Evolutionary conservation across 2,797 vertebrate genomes (phyloP).

Genomic region (Poecile montanus): DNA sequence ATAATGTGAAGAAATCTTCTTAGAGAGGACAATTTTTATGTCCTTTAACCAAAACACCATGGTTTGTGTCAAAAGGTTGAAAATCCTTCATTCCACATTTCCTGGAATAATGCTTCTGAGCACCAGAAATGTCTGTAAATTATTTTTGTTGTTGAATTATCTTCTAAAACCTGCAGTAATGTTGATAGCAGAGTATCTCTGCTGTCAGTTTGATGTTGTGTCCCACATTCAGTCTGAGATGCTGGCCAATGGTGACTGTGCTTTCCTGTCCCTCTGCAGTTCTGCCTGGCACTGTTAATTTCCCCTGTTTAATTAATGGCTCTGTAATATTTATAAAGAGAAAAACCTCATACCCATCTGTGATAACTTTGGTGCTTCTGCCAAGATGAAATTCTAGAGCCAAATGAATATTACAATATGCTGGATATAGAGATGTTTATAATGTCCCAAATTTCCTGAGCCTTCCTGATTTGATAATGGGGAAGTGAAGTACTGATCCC

Average conservation of each 20-base stretch:
- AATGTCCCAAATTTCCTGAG: neutral
- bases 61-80: neutral
- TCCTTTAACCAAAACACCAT: neutral
- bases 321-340: conserved; percentile 16
- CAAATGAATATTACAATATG: neutral
- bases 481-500: neutral
- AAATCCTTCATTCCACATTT: neutral
- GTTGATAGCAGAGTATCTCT: neutral
- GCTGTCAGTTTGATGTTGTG: neutral
- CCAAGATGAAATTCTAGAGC: neutral
- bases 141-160: neutral
- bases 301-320: conserved; percentile 10
- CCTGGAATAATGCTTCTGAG: neutral
- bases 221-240: neutral
- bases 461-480: neutral
- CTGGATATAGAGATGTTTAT: neutral
- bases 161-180: neutral
- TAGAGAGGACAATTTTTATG: neutral
- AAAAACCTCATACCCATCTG: conserved; percentile 21
- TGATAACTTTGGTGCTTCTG: neutral
- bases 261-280: neutral
- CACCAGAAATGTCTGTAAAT: neutral
- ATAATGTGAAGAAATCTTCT: neutral
- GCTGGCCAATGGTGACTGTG: neutral
- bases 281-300: conserved; percentile 7